phyloP scores from a whole-genome alignment of 1,140 invertebrate genomes.

The Oedothorax gibbosus region DNA sequence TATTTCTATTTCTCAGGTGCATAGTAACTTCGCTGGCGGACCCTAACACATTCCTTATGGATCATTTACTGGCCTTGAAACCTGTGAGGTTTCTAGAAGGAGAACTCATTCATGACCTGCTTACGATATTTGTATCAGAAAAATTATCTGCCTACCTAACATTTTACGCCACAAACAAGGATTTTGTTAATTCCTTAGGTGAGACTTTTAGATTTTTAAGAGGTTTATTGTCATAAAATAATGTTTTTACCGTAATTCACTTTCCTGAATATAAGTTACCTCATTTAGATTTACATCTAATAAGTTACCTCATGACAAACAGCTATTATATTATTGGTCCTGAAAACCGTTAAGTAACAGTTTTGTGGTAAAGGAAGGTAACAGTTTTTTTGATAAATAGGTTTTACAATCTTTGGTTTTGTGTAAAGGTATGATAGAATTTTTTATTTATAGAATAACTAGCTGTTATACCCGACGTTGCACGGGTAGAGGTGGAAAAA shows the following conservation, averaged over 20 bases:
- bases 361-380: no score
- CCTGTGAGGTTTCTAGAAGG: conserved; percentile 95
- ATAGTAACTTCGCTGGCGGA: conserved; percentile 95
- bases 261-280: no score
- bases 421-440: no score
- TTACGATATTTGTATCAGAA: conserved; percentile 96
- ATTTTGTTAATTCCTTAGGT: conserved; percentile 91
- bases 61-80: conserved; percentile 91
- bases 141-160: conserved; percentile 89
- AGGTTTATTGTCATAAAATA: background rate
- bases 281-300: no score
- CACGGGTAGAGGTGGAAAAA: no score
- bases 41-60: conserved; percentile 93
- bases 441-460: no score
- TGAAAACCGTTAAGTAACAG: no score
- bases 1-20: conserved; percentile 73
- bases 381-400: no score
- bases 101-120: conserved; percentile 92
- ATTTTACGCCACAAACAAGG: conserved; percentile 93
- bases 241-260: background rate
- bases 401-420: no score
- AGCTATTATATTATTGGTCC: no score
- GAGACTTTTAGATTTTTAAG: conserved; percentile 62
- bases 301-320: no score
- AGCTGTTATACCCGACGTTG: no score